Percentiles rank a stretch among this genome's conserved stretches.
These are phyloP conservation scores for Microhierax caerulescens DNA, from an alignment of 2,797 vertebrate species.

Conservation along the genomic window DNA sequence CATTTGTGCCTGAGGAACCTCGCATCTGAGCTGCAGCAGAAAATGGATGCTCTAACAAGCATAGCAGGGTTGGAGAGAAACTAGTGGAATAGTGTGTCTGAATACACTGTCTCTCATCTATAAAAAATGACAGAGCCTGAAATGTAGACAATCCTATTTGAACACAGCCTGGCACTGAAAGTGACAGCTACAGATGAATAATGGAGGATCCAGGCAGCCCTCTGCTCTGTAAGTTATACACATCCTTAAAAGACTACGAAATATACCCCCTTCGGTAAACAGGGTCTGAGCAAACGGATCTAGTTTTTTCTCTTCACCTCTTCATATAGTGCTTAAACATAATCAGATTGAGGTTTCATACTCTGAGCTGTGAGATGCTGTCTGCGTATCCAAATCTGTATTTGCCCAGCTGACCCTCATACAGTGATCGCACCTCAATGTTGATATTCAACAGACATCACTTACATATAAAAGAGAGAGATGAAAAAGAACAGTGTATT, in stretches of 20 bases:
- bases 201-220: not conserved
- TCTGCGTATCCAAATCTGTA: not conserved
- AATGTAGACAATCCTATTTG: not conserved
- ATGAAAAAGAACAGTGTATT: no score
- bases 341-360: not conserved
- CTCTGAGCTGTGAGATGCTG: not conserved
- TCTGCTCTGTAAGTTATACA: not conserved
- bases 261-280: not conserved
- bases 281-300: not conserved
- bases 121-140: not conserved
- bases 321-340: not conserved
- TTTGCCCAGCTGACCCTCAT: not conserved
- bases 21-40: not conserved
- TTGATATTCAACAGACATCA: not conserved
- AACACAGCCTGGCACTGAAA: not conserved
- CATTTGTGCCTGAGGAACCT: not conserved
- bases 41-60: not conserved
- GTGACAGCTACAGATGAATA: not conserved
- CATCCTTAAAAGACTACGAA: not conserved
- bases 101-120: not conserved
- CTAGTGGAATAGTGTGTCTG: not conserved
- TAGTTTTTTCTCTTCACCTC: not conserved
- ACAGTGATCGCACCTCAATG: not conserved
- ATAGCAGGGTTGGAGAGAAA: not conserved
- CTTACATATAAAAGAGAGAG: no score